Evolutionary conservation across 2,113 vertebrate genomes (phyloP).

Genomic region (Ariopsis seemanni): DNA sequence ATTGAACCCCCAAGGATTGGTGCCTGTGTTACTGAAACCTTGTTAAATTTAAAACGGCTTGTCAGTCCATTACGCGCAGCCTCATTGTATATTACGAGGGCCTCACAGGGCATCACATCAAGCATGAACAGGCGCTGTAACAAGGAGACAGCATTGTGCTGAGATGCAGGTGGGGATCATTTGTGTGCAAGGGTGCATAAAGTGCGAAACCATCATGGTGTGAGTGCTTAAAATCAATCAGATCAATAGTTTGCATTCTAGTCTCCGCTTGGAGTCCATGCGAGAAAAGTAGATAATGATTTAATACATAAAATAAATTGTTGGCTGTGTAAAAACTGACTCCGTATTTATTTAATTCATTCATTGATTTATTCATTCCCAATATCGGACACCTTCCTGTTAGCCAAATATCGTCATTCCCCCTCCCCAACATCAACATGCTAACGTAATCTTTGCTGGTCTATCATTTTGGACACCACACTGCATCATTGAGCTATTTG

Average conservation of each 20-base stretch:
- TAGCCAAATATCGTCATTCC: neutral
- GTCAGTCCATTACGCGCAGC: slow-evolving; percentile 9
- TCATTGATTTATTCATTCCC: neutral
- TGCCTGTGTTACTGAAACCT: slow-evolving; percentile 25
- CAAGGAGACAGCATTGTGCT: neutral
- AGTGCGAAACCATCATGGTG: neutral
- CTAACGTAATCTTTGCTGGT: neutral
- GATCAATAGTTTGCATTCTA: neutral
- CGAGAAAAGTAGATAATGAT: neutral
- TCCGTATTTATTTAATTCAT: neutral
- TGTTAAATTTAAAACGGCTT: slow-evolving; percentile 18
- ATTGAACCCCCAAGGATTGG: slow-evolving; percentile 21
- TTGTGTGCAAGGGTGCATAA: neutral
- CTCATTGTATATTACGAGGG: slow-evolving; percentile 3
- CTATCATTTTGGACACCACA: neutral
- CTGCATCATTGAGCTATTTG: neutral
- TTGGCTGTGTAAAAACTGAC: neutral
- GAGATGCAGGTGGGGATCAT: neutral
- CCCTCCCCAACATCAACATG: neutral
- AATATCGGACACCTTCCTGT: neutral
- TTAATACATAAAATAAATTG: neutral
- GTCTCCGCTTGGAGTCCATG: neutral
- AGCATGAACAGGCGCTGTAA: slow-evolving; percentile 28
- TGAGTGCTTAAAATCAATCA: neutral
- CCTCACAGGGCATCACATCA: slow-evolving; percentile 11